Evolutionary conservation across 2,888 invertebrate species (phyloP), one percentile per base, ranked within the genome.

Genomic region (Heliconius charithonia): DNA sequence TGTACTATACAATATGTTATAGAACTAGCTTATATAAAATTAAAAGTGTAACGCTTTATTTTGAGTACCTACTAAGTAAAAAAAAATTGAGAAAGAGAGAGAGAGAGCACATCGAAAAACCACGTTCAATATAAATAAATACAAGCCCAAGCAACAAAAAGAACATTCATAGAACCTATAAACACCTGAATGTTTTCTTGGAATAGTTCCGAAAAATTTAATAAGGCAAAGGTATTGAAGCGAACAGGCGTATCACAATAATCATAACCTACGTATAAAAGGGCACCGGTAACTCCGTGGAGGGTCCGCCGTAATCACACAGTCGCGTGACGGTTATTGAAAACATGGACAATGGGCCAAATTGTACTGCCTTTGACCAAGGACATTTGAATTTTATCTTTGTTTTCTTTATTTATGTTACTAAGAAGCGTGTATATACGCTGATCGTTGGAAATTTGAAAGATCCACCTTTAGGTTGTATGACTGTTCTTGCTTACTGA

Each of bases 261-360:
- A 79, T 76, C 79, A 76, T 79, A 76, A 76, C 76, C 51, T 70
- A 72, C 75, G 72, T 65, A 75, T 75, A 77, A 75, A 56, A 76
- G 70, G 75, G 78, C 75, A 72, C 75, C 71, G 78, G 74, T 76
- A 74, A 70, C 51, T 29, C 65, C 71, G 76, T 45, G 71, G 71
- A 79, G 82, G 82, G 81, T 80, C 80, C 69, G 77, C 76, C 76
- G 81, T 82, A 82, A 82, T 81, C 81, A 77, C 75, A 69, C 66
- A 69, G 79, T 78, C 77, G 79, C 80, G 82, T 81, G 82, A 81
- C 82, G 80, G 79, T 80, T 82, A 82, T 84, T 82, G 83, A 80
- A 82, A 79, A 77, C 80, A 80, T 79, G 79, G 78, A 80, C 82
- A 81, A 81, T 79, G 76, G 73, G 25, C 29, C 75, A 77, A 79